Conservation (phyloP, 2,888 invertebrate species). For the Holacanthella duospinosa region DNA sequence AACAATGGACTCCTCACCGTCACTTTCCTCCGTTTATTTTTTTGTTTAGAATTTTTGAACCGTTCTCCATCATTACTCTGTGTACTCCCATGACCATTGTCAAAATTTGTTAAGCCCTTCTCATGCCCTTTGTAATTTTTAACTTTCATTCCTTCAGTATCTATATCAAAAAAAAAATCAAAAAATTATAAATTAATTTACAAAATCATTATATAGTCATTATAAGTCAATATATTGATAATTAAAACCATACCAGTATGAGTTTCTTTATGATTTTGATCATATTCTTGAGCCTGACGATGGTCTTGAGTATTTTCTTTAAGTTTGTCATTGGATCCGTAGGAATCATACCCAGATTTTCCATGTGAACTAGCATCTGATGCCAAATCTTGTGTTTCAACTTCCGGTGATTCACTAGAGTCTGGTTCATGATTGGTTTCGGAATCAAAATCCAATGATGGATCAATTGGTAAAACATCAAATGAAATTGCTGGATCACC, state of each 20-base stretch:
- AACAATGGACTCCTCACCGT: slow-evolving; percentile 26
- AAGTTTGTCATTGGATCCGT: not conserved
- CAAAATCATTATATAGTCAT: not conserved
- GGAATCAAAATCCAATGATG: slow-evolving; percentile 13
- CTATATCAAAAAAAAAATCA: slow-evolving; percentile 12
- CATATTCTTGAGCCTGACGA: slow-evolving; percentile 29
- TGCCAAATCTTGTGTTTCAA: not conserved
- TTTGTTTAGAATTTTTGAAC: slow-evolving; percentile 32
- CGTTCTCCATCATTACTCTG: slow-evolving; percentile 30
- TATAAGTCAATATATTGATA: not conserved
- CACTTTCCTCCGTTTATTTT: slow-evolving; percentile 37
- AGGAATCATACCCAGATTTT: not conserved
- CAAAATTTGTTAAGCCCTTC: slow-evolving; percentile 31
- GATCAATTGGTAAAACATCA: slow-evolving; percentile 27
- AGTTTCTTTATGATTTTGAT: not conserved
- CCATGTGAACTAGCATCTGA: not conserved
- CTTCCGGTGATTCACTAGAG: slow-evolving; percentile 9
- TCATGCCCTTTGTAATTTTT: slow-evolving; percentile 32
- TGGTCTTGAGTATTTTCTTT: slow-evolving; percentile 11
- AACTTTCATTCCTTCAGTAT: slow-evolving; percentile 31
- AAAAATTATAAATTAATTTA: not conserved
- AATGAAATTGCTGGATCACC: slow-evolving; percentile 22
- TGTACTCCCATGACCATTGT: slow-evolving; percentile 23
- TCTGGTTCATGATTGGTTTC: slow-evolving; percentile 15
- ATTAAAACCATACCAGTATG: not conserved